phyloP scores from a whole-genome alignment of 2,113 vertebrate species.

The Rhinogobius similis region DNA sequence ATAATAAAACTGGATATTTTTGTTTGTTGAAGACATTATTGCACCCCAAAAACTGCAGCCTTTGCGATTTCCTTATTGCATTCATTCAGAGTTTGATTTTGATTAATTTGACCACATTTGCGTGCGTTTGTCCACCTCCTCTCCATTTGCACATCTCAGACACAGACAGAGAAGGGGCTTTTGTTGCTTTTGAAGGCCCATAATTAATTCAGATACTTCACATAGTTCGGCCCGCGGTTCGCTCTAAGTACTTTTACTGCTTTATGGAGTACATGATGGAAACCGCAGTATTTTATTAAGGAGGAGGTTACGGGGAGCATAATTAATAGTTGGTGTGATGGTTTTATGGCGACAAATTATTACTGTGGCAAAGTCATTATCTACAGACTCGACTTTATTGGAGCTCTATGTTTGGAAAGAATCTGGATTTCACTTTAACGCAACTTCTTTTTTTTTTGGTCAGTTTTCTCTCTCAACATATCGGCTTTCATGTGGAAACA shows the following conservation, averaged over 20 bases:
- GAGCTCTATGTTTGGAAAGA: neutral
- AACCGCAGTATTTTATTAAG: slow-evolving; percentile 17
- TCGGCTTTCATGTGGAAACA: too few species aligned
- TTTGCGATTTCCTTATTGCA: too few species aligned
- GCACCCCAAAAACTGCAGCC: too few species aligned
- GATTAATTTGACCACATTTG: too few species aligned
- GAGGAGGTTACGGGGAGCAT: slow-evolving; percentile 16
- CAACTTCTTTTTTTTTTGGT: too few species aligned
- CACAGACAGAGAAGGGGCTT: slow-evolving; percentile 44
- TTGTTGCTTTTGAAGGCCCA: slow-evolving; percentile 49
- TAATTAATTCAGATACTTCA: slow-evolving; percentile 45
- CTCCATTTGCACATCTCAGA: too few species aligned
- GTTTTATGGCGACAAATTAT: slow-evolving; percentile 17
- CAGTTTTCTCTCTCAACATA: too few species aligned
- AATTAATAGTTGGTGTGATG: slow-evolving; percentile 24
- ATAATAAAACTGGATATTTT: too few species aligned
- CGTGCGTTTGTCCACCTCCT: slow-evolving; percentile 43
- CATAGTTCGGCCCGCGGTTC: slow-evolving; percentile 46
- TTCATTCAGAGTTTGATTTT: too few species aligned
- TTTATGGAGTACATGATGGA: slow-evolving; percentile 35
- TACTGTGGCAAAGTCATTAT: neutral
- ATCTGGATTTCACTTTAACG: neutral
- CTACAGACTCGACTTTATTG: neutral
- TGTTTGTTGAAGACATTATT: too few species aligned
- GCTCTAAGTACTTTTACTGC: slow-evolving; percentile 30